Base-by-base conservation (phyloP, 1,140 invertebrate species). In the Drosophila nigrodunni region DNA sequence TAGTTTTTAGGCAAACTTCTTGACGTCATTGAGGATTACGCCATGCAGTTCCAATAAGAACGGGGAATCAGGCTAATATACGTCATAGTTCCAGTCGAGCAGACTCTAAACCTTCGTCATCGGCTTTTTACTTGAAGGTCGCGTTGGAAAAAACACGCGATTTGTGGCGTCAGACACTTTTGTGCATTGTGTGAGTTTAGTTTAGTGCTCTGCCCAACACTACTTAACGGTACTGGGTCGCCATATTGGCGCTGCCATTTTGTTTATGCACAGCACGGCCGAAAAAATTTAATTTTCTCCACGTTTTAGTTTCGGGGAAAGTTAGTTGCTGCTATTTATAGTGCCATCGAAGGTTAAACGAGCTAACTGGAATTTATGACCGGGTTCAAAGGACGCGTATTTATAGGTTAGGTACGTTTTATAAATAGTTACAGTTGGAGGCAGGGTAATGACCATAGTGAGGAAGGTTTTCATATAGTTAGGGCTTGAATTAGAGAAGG, bases 291-390 rank as follows among this genome's bases (percentile, higher is more conserved):
- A 79, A 79, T 83, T 67, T 43, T 41, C 57, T 69, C 50, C 35
- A 58, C 49, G 60, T 43, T 66, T 77, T 15, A 47, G 64, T 62
- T 49, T 30, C 6, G 25, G 34, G 35, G 47, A 35, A 39, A 21
- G 18, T 73, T 60, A 73, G 44, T 43, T n/a, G 30, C 39, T 46
- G 37, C 76, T 82, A 82, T 83, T 83, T 83, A 68, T 85, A 86
- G 82, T 43, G 10, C 10, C 35, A 50, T 9, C 7, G 50, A 52
- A 34, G 21, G 49, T 4, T 13, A 30, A 0, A 5, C 2, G 25
- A 30, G 7, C 11, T n/a, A 13, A 3, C 11, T 7, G 15, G n/a
- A n/a, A 44, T 30, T 49, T 46, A 68, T 49, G 66, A 50, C 30
- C 15, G 37, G 49, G 30, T 10, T 47, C 18, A 55, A 70, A 47